phyloP scores from a whole-genome alignment of 2,888 invertebrate genomes.

The Melieria omissa region DNA sequence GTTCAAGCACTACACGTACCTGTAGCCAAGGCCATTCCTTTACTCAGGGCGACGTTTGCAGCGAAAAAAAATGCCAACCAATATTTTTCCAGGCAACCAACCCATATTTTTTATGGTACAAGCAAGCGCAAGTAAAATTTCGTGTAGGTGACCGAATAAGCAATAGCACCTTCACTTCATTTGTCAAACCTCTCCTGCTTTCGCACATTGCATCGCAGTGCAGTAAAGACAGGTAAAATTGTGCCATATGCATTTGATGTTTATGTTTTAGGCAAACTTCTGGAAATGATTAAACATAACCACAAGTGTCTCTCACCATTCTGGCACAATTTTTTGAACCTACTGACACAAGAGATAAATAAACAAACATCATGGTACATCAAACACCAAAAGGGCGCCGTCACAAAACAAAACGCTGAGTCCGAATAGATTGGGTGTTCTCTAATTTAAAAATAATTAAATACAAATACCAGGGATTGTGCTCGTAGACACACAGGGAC shows the following conservation, averaged over 20 bases:
- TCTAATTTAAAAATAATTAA: slow-evolving; percentile 62
- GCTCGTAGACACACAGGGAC: not conserved
- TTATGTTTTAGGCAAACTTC: slow-evolving; percentile 1
- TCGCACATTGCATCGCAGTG: too few species aligned
- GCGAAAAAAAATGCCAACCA: too few species aligned
- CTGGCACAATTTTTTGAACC: slow-evolving; percentile 23
- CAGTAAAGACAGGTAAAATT: slow-evolving; percentile 2
- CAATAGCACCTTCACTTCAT: too few species aligned
- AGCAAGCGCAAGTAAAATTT: too few species aligned
- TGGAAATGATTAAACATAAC: slow-evolving; percentile 29
- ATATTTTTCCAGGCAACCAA: too few species aligned
- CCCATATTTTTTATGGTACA: too few species aligned
- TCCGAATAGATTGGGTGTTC: slow-evolving; percentile 38
- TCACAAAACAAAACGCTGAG: slow-evolving; percentile 15
- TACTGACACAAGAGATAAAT: slow-evolving; percentile 29
- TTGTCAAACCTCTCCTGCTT: too few species aligned
- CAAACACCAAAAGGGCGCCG: slow-evolving; percentile 26
- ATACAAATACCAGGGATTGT: slow-evolving; percentile 46
- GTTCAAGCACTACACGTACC: too few species aligned
- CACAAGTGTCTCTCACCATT: slow-evolving; percentile 21
- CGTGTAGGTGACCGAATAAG: too few species aligned
- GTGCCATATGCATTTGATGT: slow-evolving; percentile 24
- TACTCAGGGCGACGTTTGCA: too few species aligned
- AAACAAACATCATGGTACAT: slow-evolving; percentile 12
- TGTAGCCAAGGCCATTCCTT: too few species aligned